Conservation (phyloP, 2,888 invertebrate genomes). For the Taphrorychus bicolor region DNA sequence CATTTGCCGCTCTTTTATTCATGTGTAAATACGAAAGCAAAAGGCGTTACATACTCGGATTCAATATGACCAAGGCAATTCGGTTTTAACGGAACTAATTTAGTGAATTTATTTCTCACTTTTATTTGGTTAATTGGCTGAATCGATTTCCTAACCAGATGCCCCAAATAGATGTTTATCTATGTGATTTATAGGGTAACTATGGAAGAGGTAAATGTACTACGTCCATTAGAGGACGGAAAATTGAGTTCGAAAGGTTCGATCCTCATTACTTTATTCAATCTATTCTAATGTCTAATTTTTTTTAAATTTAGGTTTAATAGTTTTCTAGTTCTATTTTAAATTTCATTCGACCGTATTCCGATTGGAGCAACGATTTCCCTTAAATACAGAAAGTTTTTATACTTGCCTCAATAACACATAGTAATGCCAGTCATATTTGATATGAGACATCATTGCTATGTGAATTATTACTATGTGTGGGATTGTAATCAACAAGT, state of each 20-base stretch:
- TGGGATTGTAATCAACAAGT: too few relatives aligned
- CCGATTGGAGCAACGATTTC: too few relatives aligned
- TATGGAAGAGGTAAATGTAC: slow-evolving; percentile 6
- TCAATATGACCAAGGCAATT: slow-evolving; percentile 12
- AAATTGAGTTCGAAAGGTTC: not conserved
- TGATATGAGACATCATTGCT: too few relatives aligned
- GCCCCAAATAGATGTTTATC: slow-evolving; percentile 14
- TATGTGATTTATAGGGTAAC: slow-evolving; percentile 15
- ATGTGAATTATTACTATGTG: too few relatives aligned
- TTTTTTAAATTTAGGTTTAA: too few relatives aligned
- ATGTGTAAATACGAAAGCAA: slow-evolving; percentile 17
- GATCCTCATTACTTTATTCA: not conserved
- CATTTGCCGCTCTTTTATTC: slow-evolving; percentile 25
- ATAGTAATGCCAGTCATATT: too few relatives aligned
- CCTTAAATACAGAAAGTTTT: too few relatives aligned
- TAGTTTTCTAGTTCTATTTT: too few relatives aligned
- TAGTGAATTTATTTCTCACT: slow-evolving; percentile 26
- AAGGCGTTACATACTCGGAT: slow-evolving; percentile 19
- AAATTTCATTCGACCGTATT: too few relatives aligned
- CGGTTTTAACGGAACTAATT: slow-evolving; percentile 18
- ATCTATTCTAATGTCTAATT: not conserved
- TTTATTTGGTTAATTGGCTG: slow-evolving; percentile 26
- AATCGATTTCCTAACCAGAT: slow-evolving; percentile 25
- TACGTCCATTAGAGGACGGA: not conserved
- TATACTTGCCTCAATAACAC: too few relatives aligned